Evolutionary conservation across 2,888 invertebrate species (phyloP).

Genomic region (Archips crataeganus): DNA sequence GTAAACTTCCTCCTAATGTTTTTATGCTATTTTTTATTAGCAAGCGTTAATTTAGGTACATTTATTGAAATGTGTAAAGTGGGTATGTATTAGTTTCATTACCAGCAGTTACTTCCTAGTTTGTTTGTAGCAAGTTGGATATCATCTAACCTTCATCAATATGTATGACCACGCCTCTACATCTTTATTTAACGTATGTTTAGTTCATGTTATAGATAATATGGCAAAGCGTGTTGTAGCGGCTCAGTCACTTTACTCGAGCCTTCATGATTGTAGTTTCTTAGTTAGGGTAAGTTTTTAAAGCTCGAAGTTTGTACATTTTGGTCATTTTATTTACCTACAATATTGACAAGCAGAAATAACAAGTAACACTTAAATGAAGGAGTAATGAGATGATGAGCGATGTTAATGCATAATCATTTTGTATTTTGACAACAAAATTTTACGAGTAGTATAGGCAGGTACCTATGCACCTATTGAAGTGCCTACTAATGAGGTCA

Average conservation of each 20-base stretch:
- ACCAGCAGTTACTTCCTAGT: constrained; percentile 41
- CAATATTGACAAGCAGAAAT: no score
- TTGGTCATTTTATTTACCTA: no score
- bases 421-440: constrained; percentile 17
- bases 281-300: no score
- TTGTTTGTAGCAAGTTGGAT: constrained; percentile 28
- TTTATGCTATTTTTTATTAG: constrained; percentile 25
- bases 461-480: background rate
- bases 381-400: background rate
- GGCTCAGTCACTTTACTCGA: background rate
- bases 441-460: constrained; percentile 7
- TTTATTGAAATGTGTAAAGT: constrained; percentile 25
- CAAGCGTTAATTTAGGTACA: constrained; percentile 28
- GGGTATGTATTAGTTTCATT: constrained; percentile 29
- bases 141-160: constrained; percentile 47
- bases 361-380: background rate
- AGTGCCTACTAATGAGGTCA: constrained; percentile 24
- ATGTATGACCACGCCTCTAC: constrained; percentile 48
- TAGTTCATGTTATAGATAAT: constrained; percentile 27
- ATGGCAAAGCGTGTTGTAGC: constrained; percentile 17
- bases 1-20: constrained; percentile 31
- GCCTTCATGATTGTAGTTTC: background rate
- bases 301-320: no score
- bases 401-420: background rate
- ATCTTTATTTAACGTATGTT: constrained; percentile 42